Base-by-base conservation (phyloP, 2,797 vertebrate genomes). In the Myiotriccus ornatus region DNA sequence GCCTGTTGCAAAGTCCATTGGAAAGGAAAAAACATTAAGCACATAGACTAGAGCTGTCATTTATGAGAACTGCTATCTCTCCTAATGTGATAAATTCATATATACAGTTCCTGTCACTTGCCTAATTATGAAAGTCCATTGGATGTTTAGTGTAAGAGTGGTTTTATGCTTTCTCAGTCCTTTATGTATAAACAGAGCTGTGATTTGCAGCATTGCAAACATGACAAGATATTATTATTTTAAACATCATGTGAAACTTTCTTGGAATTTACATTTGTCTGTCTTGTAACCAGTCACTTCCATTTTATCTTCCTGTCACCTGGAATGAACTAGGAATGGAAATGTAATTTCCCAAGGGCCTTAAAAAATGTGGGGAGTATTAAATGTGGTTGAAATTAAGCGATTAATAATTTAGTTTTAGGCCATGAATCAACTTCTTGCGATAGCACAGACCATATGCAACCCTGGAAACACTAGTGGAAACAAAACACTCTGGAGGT, bases 331-430 rank as follows among this genome's bases (percentile, higher is more conserved):
- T 96, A 92, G 87, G 94, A 97, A 97, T 96, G 96, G 96, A 98
- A 98, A 97, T 98, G 97, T 98, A 98, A 99, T 99, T 98, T 98
- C 98, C 97, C 97, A 97, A 94, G 94, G 96, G 98, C 97, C 97
- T 97, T 97, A 96, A 98, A 98, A 98, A 98, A 98, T 98, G 98
- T 97, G 98, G 97, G 95, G 96, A 98, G 98, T 98, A 97, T 98
- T 98, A 98, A 98, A 98, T 96, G 97, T 85, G 20, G 97, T 97
- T 98, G 98, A 99, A 99, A 99, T 99, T 98, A 99, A 98, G 97
- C 92, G 97, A 98, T 99, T 98, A 99, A 99, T 99, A 99, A 99
- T 99, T 99, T 98, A 99, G 98, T 97, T 97, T 97, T 94, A 97
- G 96, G 97, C 98, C 98, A 98, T 98, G 98, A 98, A 99, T 99